Percentiles rank a stretch among this genome's conserved stretches.
Conservation (phyloP, 2,888 invertebrate genomes). For the Norana najaformis region DNA sequence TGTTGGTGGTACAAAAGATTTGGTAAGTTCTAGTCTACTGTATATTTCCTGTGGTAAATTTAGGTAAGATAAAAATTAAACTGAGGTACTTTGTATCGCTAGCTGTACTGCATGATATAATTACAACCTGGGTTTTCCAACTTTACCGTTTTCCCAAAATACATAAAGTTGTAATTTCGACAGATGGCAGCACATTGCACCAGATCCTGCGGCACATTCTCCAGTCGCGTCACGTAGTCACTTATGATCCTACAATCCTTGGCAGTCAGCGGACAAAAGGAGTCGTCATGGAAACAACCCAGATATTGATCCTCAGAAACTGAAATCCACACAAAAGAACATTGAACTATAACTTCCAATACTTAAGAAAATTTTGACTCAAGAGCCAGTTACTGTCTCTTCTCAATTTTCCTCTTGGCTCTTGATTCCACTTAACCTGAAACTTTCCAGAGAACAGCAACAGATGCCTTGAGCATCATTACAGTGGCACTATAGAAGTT, state of each 20-base stretch:
- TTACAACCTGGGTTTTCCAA: no score
- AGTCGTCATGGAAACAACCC: background rate
- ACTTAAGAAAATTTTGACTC: background rate
- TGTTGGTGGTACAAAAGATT: no score
- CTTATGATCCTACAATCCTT: background rate
- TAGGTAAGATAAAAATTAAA: no score
- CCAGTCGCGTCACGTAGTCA: background rate
- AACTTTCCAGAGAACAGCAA: no score
- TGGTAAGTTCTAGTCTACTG: no score
- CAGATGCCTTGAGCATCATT: no score
- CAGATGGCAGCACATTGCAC: background rate
- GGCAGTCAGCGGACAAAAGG: background rate
- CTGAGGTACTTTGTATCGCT: no score
- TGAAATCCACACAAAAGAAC: background rate
- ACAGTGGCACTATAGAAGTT: background rate
- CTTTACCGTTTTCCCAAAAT: constrained; percentile 10
- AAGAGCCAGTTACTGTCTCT: no score
- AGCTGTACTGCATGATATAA: no score
- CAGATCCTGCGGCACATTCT: background rate
- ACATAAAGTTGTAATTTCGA: background rate
- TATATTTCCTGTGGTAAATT: no score
- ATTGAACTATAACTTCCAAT: background rate
- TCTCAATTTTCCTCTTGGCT: no score
- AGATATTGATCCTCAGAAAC: background rate
- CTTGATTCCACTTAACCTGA: no score